A percentile compares a stretch with the other conserved stretches of the same genome.
Evolutionary conservation across 2,113 vertebrate species (phyloP).

Genomic region (Emydocephalus ijimae): DNA sequence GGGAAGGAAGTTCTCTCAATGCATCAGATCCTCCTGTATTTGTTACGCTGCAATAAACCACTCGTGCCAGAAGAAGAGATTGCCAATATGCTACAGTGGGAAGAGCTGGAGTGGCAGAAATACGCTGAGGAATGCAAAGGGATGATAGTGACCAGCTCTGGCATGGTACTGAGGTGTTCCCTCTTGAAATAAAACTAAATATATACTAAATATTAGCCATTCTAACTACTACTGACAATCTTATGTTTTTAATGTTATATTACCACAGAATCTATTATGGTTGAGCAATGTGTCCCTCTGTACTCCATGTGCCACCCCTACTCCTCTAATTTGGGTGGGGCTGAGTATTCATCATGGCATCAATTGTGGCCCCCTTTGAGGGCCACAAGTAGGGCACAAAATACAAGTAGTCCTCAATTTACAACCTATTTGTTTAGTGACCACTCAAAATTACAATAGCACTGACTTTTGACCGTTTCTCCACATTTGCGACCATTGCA

Average conservation of each 20-base stretch:
- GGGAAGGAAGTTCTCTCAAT: constrained; percentile 98
- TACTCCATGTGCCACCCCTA: background rate
- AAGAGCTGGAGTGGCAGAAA: constrained; percentile 97
- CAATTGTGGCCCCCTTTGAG: background rate
- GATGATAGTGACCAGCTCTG: constrained; percentile 97
- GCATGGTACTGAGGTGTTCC: constrained; percentile 79
- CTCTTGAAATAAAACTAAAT: background rate
- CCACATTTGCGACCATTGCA: no score
- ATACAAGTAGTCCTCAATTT: background rate
- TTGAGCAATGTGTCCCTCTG: background rate
- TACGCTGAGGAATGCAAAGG: constrained; percentile 99
- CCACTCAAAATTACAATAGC: no score
- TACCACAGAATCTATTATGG: background rate
- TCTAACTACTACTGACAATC: background rate
- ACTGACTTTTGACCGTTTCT: no score
- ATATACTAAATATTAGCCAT: background rate
- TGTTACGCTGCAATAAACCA: constrained; percentile 86
- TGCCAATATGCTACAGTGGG: constrained; percentile 98
- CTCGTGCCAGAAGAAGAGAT: constrained; percentile 96
- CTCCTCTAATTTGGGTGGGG: background rate
- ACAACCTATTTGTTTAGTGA: no score
- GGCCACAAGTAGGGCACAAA: background rate
- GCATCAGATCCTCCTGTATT: constrained; percentile 96
- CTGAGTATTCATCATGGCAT: background rate
- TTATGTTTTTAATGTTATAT: background rate